Evolutionary conservation across 2,797 vertebrate genomes (phyloP).

Genomic region (Emydoidea blandingii): DNA sequence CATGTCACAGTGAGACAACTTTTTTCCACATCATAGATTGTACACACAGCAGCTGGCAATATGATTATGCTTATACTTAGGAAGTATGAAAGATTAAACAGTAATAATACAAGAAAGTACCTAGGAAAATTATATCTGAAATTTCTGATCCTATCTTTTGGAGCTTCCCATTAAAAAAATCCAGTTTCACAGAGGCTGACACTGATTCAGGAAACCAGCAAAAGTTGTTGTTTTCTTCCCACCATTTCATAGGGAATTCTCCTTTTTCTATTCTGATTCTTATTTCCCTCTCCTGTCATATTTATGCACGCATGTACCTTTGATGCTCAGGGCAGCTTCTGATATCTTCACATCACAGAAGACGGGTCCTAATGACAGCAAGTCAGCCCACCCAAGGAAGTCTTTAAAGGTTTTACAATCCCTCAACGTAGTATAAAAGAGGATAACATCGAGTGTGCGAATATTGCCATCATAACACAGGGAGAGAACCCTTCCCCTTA

Average conservation of each 20-base stretch:
- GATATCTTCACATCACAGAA: not conserved
- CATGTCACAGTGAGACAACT: slow-evolving; percentile 64
- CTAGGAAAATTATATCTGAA: slow-evolving; percentile 7
- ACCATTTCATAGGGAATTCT: not conserved
- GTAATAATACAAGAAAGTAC: not conserved
- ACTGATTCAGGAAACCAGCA: slow-evolving; percentile 1
- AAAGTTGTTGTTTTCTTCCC: not conserved
- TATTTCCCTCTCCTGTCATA: not conserved
- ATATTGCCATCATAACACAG: not conserved
- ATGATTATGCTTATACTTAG: slow-evolving; percentile 59
- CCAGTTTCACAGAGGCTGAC: not conserved
- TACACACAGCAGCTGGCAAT: slow-evolving; percentile 67
- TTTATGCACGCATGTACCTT: not conserved
- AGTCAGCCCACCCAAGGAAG: not conserved
- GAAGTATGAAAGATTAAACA: slow-evolving; percentile 64
- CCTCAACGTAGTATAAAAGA: not conserved
- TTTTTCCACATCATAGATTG: slow-evolving; percentile 66
- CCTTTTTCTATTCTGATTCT: not conserved
- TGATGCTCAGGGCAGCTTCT: not conserved
- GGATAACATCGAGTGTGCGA: not conserved
- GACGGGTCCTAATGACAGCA: not conserved
- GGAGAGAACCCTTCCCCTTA: not conserved
- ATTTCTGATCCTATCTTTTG: not conserved
- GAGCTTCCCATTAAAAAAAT: slow-evolving; percentile 39
- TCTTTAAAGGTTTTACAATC: not conserved